Percentiles rank a stretch among this genome's conserved stretches.
phyloP scores from a whole-genome alignment of 2,888 invertebrate species.

The Dicroscelio sp. region DNA sequence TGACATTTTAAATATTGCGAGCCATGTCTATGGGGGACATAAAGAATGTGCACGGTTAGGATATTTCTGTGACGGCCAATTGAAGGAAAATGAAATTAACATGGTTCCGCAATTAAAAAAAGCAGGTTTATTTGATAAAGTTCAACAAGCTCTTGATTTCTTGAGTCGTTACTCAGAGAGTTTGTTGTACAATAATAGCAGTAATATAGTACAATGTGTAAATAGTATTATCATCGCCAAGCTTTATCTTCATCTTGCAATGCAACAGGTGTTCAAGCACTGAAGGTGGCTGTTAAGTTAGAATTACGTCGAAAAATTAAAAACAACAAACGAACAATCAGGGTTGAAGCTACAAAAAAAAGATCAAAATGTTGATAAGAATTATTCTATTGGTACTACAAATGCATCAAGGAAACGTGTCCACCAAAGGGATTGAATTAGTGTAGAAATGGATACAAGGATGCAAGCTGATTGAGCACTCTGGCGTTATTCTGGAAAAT shows the following conservation, averaged over 20 bases:
- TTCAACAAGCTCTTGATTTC: constrained; percentile 6
- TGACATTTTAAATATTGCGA: constrained; percentile 14
- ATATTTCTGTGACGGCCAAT: background rate
- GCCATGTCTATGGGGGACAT: constrained; percentile 54
- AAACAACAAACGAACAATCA: background rate
- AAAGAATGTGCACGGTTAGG: constrained; percentile 11
- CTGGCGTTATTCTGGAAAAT: background rate
- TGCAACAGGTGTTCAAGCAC: background rate
- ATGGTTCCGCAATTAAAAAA: constrained; percentile 20
- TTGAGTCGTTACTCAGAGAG: constrained; percentile 19
- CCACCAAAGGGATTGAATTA: background rate
- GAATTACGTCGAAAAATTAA: background rate
- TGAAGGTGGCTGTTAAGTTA: background rate
- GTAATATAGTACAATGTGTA: constrained; percentile 37
- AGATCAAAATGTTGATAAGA: background rate
- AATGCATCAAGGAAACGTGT: background rate
- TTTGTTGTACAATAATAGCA: constrained; percentile 34
- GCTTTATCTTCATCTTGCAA: constrained; percentile 21
- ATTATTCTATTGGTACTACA: background rate
- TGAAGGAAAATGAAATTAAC: constrained; percentile 13
- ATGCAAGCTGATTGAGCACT: constrained; percentile 3
- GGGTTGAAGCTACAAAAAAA: background rate
- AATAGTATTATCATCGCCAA: constrained; percentile 39
- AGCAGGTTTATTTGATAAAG: constrained; percentile 19
- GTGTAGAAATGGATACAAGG: background rate